Evolutionary conservation across 1,140 invertebrate genomes (phyloP), one percentile per base, ranked within the genome.

Genomic region (Drosophila varians): DNA sequence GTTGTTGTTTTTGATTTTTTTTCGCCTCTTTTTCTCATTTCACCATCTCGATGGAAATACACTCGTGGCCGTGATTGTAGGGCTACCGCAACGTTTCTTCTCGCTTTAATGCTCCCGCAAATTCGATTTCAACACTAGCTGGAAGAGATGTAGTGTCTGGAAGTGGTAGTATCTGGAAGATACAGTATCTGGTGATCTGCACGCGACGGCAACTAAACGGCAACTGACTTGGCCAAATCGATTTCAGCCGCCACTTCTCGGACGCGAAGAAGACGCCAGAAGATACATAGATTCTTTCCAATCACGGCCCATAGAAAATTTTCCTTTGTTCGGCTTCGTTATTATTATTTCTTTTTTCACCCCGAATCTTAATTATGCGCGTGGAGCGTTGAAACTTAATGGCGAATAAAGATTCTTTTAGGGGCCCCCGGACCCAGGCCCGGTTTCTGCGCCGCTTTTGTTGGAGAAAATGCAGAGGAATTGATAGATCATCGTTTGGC

Each of bases 191-290:
- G 43, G 56, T 45, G 80, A 60, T 80, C 82, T 77, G 70, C 77
- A 87, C 80, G 72, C 80, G 80, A 62, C 82, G 82, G 52, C 82
- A 80, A 74, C 76, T 77, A 58, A 86, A 80, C 80, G 76, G 80
- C 80, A 87, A 86, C 80, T 86, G 80, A 77, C 43, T 77, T 86
- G 80, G 80, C 68, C 62, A 86, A 86, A 86, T 86, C 82, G 76
- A 86, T 86, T 77, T 49, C 55, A 36, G 56, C 52, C 47, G 61
- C 57, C 28, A 31, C 28, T 31, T 21, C 21, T 21, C 21, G 21
- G 21, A 21, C 21, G 2, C 21, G 21, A 9, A 31, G 28, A 31
- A 31, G 28, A 31, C 28, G 4, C 62, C 52, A 56, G 48, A 75
- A 71, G 53, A 74, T 75, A 68, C 45, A 86, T 75, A 68, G 48